Conservation (phyloP, 2,797 vertebrate species). For the Ceryle rudis region DNA sequence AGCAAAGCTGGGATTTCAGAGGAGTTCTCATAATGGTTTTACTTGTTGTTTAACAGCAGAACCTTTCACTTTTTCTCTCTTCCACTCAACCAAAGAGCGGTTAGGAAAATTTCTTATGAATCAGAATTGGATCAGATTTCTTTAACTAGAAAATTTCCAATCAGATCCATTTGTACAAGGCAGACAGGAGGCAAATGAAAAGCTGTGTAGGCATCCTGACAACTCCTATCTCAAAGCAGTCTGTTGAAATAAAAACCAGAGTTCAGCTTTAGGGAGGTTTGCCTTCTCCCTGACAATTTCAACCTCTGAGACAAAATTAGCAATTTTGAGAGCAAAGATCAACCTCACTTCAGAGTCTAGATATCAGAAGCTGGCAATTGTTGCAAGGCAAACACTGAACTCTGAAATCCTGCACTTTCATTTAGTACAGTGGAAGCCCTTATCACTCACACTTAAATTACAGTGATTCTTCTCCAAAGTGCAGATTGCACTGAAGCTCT, state of each 20-base stretch:
- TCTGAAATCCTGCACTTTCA: conserved; percentile 19
- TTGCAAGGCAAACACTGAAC: conserved; percentile 20
- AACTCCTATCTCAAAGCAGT: neutral
- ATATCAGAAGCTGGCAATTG: conserved; percentile 1
- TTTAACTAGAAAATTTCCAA: neutral
- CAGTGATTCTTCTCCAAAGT: neutral
- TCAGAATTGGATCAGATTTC: neutral
- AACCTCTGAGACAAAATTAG: neutral
- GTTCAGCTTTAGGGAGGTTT: neutral
- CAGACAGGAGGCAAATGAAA: neutral
- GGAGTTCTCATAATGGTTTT: neutral
- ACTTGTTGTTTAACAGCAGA: neutral
- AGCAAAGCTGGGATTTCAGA: neutral
- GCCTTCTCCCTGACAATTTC: neutral
- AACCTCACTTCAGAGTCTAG: neutral
- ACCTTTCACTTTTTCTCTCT: neutral
- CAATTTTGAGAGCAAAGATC: conserved; percentile 25
- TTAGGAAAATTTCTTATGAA: neutral
- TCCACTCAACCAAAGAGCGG: neutral
- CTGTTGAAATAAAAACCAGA: neutral
- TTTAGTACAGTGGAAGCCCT: neutral
- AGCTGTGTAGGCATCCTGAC: neutral
- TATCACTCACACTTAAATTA: neutral
- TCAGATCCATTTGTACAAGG: neutral
- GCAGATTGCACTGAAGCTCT: neutral